Evolutionary conservation across 2,888 invertebrate genomes (phyloP).

Genomic region (Scrobipalpa costella): DNA sequence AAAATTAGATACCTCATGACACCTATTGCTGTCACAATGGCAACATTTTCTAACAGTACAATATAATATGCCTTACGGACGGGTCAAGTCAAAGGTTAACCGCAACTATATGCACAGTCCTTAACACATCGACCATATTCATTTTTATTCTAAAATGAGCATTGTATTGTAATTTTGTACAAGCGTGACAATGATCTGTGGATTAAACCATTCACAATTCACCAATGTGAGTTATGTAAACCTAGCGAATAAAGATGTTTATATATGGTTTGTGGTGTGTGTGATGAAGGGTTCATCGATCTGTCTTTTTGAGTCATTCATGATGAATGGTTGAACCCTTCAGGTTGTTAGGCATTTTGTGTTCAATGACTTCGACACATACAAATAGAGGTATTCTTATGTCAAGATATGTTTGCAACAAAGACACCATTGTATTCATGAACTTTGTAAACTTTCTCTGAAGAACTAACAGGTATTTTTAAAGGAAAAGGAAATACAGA

Average conservation of each 20-base stretch:
- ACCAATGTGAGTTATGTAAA: slow-evolving; percentile 5
- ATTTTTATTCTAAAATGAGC: not conserved
- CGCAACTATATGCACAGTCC: not conserved
- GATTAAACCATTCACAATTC: not conserved
- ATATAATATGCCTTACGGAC: not conserved
- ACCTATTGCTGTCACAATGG: slow-evolving; percentile 8
- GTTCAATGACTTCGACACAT: no score
- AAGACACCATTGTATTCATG: no score
- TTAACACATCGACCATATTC: slow-evolving; percentile 2
- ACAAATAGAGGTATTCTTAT: no score
- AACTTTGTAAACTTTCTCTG: no score
- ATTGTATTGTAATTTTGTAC: slow-evolving; percentile 1
- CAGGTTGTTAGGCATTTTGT: no score
- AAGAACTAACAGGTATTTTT: no score
- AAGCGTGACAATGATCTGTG: not conserved
- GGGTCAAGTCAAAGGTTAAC: slow-evolving; percentile 21
- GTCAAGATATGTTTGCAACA: no score
- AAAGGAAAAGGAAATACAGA: no score
- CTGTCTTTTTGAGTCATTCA: no score
- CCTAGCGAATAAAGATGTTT: not conserved
- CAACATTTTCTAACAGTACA: not conserved
- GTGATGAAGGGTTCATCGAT: no score
- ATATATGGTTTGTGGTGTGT: not conserved
- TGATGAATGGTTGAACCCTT: no score
- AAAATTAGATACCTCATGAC: not conserved